Base-by-base conservation (phyloP, 2,797 vertebrate genomes). In the Enoplosus armatus region DNA sequence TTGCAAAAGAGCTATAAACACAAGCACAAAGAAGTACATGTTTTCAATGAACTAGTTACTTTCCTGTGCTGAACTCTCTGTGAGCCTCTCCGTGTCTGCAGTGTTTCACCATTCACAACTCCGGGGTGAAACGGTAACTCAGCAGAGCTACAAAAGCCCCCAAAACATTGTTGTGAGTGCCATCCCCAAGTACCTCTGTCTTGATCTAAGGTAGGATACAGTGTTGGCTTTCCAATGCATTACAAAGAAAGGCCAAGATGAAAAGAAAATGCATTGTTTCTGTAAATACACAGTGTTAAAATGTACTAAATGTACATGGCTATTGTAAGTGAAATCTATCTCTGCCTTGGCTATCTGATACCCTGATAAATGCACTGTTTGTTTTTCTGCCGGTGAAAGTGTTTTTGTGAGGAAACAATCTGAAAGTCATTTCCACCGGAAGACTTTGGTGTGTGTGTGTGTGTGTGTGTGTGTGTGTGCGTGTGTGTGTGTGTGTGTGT, bases 401-500 rank as follows among this genome's bases (percentile, higher is more conserved):
- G 77, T 82, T 80, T 82, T 85, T 75, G 65, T 66, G 61, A 78
- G 79, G 76, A 89, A 84, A 87, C 86, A 91, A 90, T 89, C 73
- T 87, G 79, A 93, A 92, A 90, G 89, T 92, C 70, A 90, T 90
- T 92, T 90, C 64, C 74, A 88, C 73, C 24, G 1, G n/a, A 83
- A 89, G 60, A 87, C 77, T 77, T 77, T 62, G 51, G 27, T 1
- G 45, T 59, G 55, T 66, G 53, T 27, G 12, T 71, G 60, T 47
- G 48, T 45, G 55, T 70, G 63, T 72, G 65, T 63, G 67, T 79
- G 62, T 67, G 71, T 37, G 37, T 64, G 60, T 43, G 64, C 24
- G 61, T 26, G n/a, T 50, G 68, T 20, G 31, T 59, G 67, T 8
- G 26, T 26, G 3, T 56, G 37, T 29, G 54, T 37, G 12, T 73